Conservation (phyloP, 2,113 vertebrate genomes). For the Lepus europaeus region DNA sequence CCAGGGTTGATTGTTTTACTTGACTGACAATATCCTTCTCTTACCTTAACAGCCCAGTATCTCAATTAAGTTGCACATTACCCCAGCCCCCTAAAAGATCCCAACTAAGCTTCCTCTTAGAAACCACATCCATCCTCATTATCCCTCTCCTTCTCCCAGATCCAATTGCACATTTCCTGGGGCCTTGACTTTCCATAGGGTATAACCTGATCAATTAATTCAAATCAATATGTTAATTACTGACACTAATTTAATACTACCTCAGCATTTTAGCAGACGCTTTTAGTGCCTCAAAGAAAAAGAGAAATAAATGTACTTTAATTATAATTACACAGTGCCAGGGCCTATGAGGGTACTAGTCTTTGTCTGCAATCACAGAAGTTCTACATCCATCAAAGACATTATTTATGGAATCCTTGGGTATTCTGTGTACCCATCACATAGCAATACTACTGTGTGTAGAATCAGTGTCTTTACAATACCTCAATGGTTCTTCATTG, state of each 20-base stretch:
- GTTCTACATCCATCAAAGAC: neutral
- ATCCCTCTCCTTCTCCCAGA: neutral
- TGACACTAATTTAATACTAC: conserved; percentile 57
- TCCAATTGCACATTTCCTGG: conserved; percentile 31
- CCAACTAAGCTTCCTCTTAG: neutral
- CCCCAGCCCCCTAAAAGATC: neutral
- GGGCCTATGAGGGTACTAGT: neutral
- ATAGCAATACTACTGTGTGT: neutral
- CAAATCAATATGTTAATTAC: conserved; percentile 51
- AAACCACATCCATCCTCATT: neutral
- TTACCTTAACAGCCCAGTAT: neutral
- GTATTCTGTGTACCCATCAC: neutral
- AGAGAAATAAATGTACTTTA: neutral
- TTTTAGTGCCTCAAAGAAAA: conserved; percentile 57
- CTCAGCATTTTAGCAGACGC: neutral
- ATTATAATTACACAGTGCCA: neutral
- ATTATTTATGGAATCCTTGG: neutral
- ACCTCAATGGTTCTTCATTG: neutral
- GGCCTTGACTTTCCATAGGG: conserved; percentile 31
- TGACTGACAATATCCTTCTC: neutral
- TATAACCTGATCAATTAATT: conserved; percentile 59
- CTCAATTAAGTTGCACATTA: neutral
- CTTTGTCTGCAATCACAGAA: conserved; percentile 19
- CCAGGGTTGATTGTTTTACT: neutral
- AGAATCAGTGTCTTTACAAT: neutral